phyloP scores from a whole-genome alignment of 2,113 vertebrate genomes.

The Scomber scombrus region DNA sequence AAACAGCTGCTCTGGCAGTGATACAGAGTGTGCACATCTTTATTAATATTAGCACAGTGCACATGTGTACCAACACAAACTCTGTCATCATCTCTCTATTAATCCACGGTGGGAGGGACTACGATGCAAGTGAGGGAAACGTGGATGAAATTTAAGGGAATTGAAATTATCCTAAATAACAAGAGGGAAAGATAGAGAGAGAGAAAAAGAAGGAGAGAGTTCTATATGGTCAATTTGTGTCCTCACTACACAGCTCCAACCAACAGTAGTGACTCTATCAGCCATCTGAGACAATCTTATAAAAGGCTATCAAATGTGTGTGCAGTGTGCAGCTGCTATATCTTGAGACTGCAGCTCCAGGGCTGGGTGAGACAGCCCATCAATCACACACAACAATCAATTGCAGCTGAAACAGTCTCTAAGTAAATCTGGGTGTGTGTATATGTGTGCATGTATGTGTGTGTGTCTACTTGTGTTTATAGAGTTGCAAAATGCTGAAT shows the following conservation, averaged over 20 bases:
- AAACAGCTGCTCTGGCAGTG: no score
- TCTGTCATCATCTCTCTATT: no score
- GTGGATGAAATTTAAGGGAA: no score
- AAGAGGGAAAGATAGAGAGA: constrained; percentile 11
- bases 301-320: constrained; percentile 57
- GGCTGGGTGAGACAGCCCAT: constrained; percentile 45
- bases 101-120: no score
- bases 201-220: no score
- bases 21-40: no score
- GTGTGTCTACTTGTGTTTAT: constrained; percentile 15
- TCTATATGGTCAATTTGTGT: constrained; percentile 34
- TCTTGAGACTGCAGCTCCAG: constrained; percentile 44
- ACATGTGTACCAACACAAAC: no score
- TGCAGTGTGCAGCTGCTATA: constrained; percentile 20
- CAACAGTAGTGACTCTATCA: constrained; percentile 31
- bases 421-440: constrained; percentile 32
- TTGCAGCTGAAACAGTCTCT: constrained; percentile 35
- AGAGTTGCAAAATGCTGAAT: constrained; percentile 41
- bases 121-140: no score
- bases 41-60: no score
- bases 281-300: constrained; percentile 53
- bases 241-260: neutral
- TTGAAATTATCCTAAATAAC: constrained; percentile 36
- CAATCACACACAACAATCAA: constrained; percentile 66
- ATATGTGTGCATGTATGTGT: constrained; percentile 10